Evolutionary conservation across 2,113 vertebrate genomes (phyloP).

Genomic region (Heterocephalus glaber): DNA sequence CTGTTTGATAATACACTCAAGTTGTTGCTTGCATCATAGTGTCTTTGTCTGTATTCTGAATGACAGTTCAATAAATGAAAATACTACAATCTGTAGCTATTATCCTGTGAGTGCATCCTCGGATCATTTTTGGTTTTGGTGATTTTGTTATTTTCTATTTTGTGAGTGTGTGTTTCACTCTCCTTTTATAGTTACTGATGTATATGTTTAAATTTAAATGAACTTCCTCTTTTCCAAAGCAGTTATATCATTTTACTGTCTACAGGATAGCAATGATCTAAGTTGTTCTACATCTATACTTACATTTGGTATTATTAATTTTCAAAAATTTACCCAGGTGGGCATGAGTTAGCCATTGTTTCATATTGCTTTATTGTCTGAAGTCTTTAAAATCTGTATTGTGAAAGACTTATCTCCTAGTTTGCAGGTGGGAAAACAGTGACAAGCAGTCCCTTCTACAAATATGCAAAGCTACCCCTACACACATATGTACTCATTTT

Average conservation of each 20-base stretch:
- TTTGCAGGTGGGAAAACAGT: neutral
- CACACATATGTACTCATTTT: neutral
- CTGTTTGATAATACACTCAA: neutral
- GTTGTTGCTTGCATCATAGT: neutral
- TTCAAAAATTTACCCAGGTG: neutral
- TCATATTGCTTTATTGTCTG: neutral
- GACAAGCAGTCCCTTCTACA: neutral
- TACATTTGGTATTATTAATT: neutral
- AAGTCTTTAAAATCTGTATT: neutral
- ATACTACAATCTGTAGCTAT: neutral
- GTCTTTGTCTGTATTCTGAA: neutral
- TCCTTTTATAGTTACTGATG: neutral
- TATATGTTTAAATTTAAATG: neutral
- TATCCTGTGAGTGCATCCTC: neutral
- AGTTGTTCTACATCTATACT: neutral
- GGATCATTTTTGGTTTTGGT: neutral
- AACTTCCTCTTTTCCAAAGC: neutral
- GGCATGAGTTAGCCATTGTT: neutral
- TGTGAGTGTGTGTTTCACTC: neutral
- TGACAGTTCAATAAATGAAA: neutral
- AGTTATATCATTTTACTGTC: neutral
- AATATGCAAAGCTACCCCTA: neutral
- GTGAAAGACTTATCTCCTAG: neutral
- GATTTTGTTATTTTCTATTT: neutral
- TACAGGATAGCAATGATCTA: neutral